Conservation (phyloP, 2,113 vertebrate genomes). For the Rhineura floridana region DNA sequence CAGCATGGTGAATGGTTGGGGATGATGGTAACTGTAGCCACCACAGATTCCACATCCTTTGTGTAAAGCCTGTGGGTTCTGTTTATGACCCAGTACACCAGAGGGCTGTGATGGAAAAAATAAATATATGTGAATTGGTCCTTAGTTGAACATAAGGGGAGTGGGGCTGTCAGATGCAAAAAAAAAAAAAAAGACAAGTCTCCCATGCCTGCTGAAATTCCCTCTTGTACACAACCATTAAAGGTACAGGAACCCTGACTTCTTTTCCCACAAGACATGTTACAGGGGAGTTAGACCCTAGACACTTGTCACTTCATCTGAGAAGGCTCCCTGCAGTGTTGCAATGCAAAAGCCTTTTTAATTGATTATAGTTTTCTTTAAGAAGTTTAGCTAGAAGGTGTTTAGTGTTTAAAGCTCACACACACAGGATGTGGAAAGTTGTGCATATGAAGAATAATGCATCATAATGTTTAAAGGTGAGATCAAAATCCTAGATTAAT, state of each 20-base stretch:
- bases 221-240: background rate
- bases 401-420: background rate
- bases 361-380: background rate
- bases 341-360: background rate
- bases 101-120: background rate
- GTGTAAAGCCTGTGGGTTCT: background rate
- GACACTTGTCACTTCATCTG: background rate
- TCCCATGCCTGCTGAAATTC: background rate
- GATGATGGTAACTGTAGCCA: background rate
- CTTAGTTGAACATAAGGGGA: background rate
- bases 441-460: background rate
- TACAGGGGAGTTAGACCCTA: too few relatives aligned
- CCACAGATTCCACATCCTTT: background rate
- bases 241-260: background rate
- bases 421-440: conserved; percentile 34
- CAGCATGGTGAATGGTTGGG: background rate
- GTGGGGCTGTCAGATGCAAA: too few relatives aligned
- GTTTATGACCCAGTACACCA: background rate
- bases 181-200: background rate
- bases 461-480: background rate
- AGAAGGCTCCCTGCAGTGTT: background rate
- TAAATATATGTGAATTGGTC: background rate
- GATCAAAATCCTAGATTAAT: conserved; percentile 29
- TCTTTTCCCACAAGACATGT: background rate
- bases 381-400: background rate